Conservation (phyloP, 2,113 vertebrate species). For the Herpailurus yagouaroundi region DNA sequence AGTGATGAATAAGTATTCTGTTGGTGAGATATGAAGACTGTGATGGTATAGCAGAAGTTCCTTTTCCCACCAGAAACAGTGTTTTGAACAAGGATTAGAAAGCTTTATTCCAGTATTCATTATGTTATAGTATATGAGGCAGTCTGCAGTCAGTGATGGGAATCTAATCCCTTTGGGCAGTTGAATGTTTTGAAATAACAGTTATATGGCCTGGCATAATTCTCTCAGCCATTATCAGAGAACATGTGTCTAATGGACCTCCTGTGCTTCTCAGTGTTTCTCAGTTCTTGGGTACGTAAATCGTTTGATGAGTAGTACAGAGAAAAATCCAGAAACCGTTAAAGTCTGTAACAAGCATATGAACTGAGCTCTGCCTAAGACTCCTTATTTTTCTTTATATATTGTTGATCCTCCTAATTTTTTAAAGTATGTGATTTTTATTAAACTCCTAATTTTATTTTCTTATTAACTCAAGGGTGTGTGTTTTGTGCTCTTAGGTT, state of each 20-base stretch:
- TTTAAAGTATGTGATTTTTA: neutral
- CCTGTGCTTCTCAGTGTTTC: neutral
- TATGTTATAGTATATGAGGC: neutral
- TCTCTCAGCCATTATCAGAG: neutral
- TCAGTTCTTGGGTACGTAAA: neutral
- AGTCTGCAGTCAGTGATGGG: neutral
- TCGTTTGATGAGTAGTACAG: neutral
- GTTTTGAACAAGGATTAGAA: conserved; percentile 5
- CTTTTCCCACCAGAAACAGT: neutral
- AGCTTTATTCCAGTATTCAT: neutral
- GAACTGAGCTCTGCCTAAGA: neutral
- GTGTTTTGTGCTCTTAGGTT: neutral
- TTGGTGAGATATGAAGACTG: neutral
- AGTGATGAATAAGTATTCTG: neutral
- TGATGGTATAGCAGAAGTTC: neutral
- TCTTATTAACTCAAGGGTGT: neutral
- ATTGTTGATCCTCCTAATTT: neutral
- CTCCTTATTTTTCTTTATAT: neutral
- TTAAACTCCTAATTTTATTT: neutral
- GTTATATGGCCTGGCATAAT: neutral
- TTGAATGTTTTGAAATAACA: conserved; percentile 28
- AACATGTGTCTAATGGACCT: neutral
- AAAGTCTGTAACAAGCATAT: neutral
- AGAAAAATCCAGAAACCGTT: neutral
- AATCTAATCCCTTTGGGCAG: neutral